phyloP scores from a whole-genome alignment of 1,140 invertebrate genomes.

The Microplitis demolitor region DNA sequence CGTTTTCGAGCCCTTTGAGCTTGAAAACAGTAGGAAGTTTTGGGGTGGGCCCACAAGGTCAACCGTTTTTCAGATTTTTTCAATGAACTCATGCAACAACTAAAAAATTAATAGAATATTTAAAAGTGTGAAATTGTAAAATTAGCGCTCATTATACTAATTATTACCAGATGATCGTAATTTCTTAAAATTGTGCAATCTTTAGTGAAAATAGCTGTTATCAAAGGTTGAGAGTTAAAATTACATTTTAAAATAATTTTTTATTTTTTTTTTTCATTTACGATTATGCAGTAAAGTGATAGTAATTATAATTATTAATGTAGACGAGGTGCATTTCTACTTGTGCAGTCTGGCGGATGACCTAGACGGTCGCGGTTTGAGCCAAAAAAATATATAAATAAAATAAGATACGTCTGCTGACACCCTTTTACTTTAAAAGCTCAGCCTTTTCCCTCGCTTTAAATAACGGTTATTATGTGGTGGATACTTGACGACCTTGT shows the following conservation, averaged over 20 bases:
- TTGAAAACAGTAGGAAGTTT: no score
- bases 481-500: slow-evolving; percentile 26
- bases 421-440: slow-evolving; percentile 4
- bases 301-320: background rate
- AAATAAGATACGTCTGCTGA: background rate
- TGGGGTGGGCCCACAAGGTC: no score
- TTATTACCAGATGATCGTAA: background rate
- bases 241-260: slow-evolving; percentile 3
- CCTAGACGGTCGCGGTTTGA: slow-evolving; percentile 1
- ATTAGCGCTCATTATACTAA: background rate
- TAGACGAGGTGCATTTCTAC: background rate
- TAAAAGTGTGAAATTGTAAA: background rate
- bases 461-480: slow-evolving; percentile 28
- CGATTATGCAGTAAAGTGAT: background rate
- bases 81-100: background rate
- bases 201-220: slow-evolving; percentile 2
- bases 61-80: no score
- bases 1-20: no score
- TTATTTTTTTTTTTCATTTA: background rate
- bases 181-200: background rate
- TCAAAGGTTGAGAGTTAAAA: background rate
- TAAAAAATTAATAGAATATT: background rate
- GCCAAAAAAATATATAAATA: background rate
- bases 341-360: slow-evolving; percentile 1
- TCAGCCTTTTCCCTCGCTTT: slow-evolving; percentile 15